Evolutionary conservation across 2,888 invertebrate species (phyloP).

Genomic region (Chloromyia formosa): DNA sequence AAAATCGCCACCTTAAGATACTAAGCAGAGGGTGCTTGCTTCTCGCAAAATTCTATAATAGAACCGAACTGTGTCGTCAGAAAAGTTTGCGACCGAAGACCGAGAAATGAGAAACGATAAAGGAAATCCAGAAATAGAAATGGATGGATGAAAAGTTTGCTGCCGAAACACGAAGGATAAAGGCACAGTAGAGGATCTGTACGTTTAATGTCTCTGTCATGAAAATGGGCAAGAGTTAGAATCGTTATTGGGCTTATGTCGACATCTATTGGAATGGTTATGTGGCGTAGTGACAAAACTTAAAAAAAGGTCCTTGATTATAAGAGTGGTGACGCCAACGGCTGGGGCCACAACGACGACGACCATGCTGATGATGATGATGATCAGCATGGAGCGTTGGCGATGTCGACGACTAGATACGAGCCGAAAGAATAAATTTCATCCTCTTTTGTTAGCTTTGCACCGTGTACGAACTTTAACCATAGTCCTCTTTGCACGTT

Average conservation of each 20-base stretch:
- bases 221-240: slow-evolving; percentile 42
- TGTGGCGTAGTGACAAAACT: slow-evolving; percentile 33
- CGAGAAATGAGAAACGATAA: slow-evolving; percentile 18
- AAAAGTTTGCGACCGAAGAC: neutral
- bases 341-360: neutral
- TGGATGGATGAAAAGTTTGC: slow-evolving; percentile 9
- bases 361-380: slow-evolving; percentile 11
- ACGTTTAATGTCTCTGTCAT: slow-evolving; percentile 45
- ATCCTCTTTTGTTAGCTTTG: slow-evolving; percentile 20
- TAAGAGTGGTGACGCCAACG: neutral
- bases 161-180: slow-evolving; percentile 10
- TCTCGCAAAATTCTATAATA: slow-evolving; percentile 10
- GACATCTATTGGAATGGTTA: slow-evolving; percentile 34
- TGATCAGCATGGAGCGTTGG: neutral
- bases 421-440: neutral
- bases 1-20: neutral
- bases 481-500: neutral
- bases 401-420: neutral
- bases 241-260: slow-evolving; percentile 38
- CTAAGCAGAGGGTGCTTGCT: no score
- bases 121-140: neutral
- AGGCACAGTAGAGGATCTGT: slow-evolving; percentile 33
- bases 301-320: slow-evolving; percentile 29
- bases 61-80: slow-evolving; percentile 20
- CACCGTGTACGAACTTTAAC: slow-evolving; percentile 9